Evolutionary conservation across 2,113 vertebrate genomes (phyloP).

Genomic region (Tragelaphus imberbis): DNA sequence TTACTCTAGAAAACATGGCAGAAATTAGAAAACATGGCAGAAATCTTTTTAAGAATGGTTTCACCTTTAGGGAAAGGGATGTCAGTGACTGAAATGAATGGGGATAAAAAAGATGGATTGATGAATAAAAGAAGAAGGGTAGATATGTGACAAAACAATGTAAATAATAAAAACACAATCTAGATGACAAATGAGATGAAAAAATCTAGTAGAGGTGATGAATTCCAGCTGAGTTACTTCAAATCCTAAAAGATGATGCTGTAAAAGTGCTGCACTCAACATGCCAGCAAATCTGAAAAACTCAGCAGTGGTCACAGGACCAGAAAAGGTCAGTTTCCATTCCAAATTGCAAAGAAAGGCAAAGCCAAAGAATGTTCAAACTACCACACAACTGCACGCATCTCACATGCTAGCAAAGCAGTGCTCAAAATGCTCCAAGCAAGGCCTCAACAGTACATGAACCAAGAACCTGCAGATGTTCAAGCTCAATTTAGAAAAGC

Average conservation of each 20-base stretch:
- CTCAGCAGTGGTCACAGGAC: not conserved
- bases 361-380: not conserved
- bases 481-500: not conserved
- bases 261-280: not conserved
- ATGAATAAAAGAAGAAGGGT: not conserved
- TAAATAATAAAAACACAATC: not conserved
- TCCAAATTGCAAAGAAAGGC: not conserved
- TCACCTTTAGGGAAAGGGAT: not conserved
- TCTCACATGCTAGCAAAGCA: not conserved
- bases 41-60: not conserved
- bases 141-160: not conserved
- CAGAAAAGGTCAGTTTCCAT: not conserved
- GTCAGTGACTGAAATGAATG: not conserved
- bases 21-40: not conserved
- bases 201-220: not conserved
- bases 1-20: not conserved
- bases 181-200: not conserved
- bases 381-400: not conserved
- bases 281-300: not conserved
- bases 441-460: not conserved
- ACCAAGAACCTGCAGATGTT: not conserved
- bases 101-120: not conserved
- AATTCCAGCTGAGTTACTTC: not conserved
- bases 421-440: not conserved
- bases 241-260: not conserved